Evolutionary conservation across 2,797 vertebrate genomes (phyloP), one percentile per base, ranked within the genome.

Genomic region (Spinus olivaceus): DNA sequence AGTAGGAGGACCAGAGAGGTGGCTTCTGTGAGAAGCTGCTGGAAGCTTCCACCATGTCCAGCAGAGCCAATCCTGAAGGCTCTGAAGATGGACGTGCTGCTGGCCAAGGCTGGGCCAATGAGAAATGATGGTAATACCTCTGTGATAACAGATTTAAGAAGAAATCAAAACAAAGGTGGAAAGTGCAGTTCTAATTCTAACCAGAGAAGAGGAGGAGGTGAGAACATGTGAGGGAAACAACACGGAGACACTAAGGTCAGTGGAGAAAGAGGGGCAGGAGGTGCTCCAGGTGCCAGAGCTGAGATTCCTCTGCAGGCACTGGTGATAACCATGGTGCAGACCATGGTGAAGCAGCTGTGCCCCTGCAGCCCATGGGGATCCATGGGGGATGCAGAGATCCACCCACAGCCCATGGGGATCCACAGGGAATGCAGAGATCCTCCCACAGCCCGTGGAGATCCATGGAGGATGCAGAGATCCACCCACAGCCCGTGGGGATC

Each of bases 271-370:
- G 7, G 14, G 10, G 32, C 2, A 50, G 33, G 33, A 72, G 24
- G 3, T 27, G 22, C 39, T 61, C 27, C 56, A 60, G 56, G 47
- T 0, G 0, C 27, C 1, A 0, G 46, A 51, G 27, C 39, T 0
- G 8, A 27, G 56, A 4, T 44, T 14, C 11, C 66, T 44, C 56
- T 70, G 46, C 65, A 51, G 46, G 13, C 25, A 1, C 1, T 44
- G 37, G 54, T 42, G 46, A 13, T 14, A n/a, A 18, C 20, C 46
- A 30, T 8, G 32, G 54, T 25, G n/a, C 17, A 7, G 54, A 24
- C 32, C 32, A 32, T 6, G 54, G 65, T 17, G 67, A 23, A 22
- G 56, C 18, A n/a, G n/a, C 37, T 46, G 56, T 46, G 22, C 16
- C 46, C 44, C 25, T 59, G 54, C 30, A 80, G 24, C 33, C 21